Percentiles rank a stretch among this genome's conserved stretches.
phyloP scores from a whole-genome alignment of 2,797 vertebrate species.

The Tokudaia muenninki region DNA sequence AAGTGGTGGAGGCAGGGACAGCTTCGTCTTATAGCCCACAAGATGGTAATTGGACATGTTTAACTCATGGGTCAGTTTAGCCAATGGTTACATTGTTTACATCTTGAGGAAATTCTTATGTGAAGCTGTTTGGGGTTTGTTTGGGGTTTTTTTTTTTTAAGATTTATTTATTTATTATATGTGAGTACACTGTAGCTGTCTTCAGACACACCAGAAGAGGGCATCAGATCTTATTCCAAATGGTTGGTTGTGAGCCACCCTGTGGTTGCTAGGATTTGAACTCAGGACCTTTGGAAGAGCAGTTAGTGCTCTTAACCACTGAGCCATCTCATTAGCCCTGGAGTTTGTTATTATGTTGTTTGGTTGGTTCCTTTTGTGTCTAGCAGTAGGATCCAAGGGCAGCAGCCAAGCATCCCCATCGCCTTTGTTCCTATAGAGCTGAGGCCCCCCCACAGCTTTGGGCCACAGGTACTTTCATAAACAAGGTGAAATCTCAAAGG shows the following conservation, averaged over 20 bases:
- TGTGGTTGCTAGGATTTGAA: no score
- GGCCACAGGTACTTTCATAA: neutral
- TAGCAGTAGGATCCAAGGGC: neutral
- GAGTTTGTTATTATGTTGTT: neutral
- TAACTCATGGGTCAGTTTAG: neutral
- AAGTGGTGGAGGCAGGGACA: neutral
- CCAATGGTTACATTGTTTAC: neutral
- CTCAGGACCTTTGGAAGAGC: no score
- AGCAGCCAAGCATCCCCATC: neutral
- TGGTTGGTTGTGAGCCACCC: no score
- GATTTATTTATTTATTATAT: no score
- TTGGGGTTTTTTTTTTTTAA: neutral
- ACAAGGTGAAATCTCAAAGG: neutral
- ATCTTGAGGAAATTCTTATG: neutral
- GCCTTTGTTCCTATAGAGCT: neutral
- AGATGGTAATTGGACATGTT: neutral
- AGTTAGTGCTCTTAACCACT: no score
- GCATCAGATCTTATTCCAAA: no score
- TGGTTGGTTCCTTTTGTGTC: neutral
- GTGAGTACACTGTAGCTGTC: no score
- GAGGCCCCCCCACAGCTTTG: neutral
- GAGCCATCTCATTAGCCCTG: no score
- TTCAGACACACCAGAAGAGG: no score
- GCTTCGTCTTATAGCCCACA: neutral
- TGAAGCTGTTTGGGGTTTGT: neutral